Conservation (phyloP, 2,888 invertebrate genomes). For the Amiota mariae region DNA sequence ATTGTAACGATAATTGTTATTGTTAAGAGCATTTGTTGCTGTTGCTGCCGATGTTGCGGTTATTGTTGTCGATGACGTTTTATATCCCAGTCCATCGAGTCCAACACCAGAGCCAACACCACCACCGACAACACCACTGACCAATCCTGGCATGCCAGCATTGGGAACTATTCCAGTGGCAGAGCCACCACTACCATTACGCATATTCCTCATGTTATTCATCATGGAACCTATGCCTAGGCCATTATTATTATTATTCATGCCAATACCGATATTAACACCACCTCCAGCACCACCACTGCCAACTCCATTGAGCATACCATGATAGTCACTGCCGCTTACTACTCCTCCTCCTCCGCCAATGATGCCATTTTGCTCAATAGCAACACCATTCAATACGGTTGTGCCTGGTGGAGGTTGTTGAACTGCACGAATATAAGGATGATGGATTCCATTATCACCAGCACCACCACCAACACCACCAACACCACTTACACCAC, state of each 20-base stretch:
- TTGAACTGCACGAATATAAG: slow-evolving; percentile 35
- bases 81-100: slow-evolving; percentile 47
- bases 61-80: neutral
- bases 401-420: slow-evolving; percentile 12
- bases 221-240: slow-evolving; percentile 33
- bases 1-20: slow-evolving; percentile 73
- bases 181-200: slow-evolving; percentile 50
- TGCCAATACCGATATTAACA: slow-evolving; percentile 28
- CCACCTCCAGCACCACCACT: slow-evolving; percentile 24
- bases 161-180: neutral
- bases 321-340: slow-evolving; percentile 13
- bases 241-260: slow-evolving; percentile 46
- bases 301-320: slow-evolving; percentile 29
- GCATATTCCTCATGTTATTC: slow-evolving; percentile 59
- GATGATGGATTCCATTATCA: slow-evolving; percentile 30
- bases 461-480: slow-evolving; percentile 33
- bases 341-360: neutral
- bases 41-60: slow-evolving; percentile 38
- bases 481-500: slow-evolving; percentile 25
- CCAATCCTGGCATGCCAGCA: neutral
- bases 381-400: slow-evolving; percentile 38
- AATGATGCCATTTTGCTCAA: slow-evolving; percentile 36
- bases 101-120: slow-evolving; percentile 34
- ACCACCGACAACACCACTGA: slow-evolving; percentile 35
- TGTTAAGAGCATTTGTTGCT: slow-evolving; percentile 68